Percentiles rank a stretch among this genome's conserved stretches.
These are phyloP conservation scores for Chloropsis hardwickii DNA, from an alignment of 2,113 vertebrate genomes.

Conservation along the genomic window DNA sequence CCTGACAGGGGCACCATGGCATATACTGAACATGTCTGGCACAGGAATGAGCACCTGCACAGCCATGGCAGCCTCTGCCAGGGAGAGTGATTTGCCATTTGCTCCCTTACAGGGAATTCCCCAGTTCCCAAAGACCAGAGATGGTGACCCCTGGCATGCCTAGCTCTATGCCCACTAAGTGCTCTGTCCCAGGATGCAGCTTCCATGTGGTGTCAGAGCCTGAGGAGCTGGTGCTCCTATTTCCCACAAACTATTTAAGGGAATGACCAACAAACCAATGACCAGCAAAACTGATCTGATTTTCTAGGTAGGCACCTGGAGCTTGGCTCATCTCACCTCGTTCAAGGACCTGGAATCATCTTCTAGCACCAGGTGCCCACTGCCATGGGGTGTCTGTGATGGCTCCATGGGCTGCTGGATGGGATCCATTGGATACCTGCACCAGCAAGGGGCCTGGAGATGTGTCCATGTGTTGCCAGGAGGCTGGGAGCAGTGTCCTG, in stretches of 20 bases:
- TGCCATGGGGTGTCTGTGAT: not conserved
- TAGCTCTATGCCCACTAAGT: not conserved
- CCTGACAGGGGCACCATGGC: not conserved
- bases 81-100: not conserved
- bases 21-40: accelerated
- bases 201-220: not conserved
- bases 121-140: not conserved
- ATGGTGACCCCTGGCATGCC: not conserved
- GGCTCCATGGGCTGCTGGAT: not conserved
- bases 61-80: not conserved
- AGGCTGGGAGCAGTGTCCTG: not conserved
- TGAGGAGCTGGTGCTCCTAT: not conserved
- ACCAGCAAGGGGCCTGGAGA: not conserved
- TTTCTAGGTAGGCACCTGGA: not conserved
- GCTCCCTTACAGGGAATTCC: not conserved
- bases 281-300: not conserved
- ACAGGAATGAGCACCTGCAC: accelerated
- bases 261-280: not conserved
- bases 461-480: not conserved
- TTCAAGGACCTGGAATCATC: not conserved
- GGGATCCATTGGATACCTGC: not conserved
- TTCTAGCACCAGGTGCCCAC: not conserved
- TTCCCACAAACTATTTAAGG: not conserved
- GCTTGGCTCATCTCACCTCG: not conserved
- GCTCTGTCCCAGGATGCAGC: not conserved